A percentile compares a stretch with the other conserved stretches of the same genome.
These are phyloP conservation scores for Drosophila fungiperda DNA, from an alignment of 2,888 invertebrate species.

Conservation along the genomic window DNA sequence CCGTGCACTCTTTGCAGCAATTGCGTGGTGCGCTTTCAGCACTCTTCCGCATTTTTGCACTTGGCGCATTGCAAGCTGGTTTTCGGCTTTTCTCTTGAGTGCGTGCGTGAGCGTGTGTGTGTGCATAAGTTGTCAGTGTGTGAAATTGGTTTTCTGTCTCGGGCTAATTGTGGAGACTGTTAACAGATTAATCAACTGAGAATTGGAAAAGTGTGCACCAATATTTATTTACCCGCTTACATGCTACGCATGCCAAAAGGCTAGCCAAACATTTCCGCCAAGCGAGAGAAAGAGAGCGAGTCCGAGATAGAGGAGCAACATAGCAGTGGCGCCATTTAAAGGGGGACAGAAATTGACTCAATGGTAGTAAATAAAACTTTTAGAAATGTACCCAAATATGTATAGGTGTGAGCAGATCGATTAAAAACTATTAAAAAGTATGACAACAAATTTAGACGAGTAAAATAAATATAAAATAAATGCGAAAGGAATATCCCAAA, in stretches of 20 bases:
- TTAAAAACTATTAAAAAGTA: too few relatives aligned
- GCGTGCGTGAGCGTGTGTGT: conserved; percentile 31
- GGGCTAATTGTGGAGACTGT: conserved; percentile 37
- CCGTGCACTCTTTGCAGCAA: conserved; percentile 2
- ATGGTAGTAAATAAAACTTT: neutral
- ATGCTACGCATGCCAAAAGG: conserved; percentile 57
- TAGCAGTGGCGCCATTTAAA: neutral
- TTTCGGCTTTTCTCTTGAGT: conserved; percentile 9
- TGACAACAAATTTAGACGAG: neutral
- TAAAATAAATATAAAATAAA: neutral
- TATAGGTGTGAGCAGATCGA: neutral
- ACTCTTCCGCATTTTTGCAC: conserved; percentile 25
- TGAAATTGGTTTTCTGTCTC: conserved; percentile 25
- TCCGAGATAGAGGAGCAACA: neutral
- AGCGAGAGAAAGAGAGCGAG: conserved; percentile 1
- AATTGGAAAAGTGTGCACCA: conserved; percentile 59
- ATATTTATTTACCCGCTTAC: conserved; percentile 21
- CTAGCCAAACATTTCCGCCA: conserved; percentile 58
- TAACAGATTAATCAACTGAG: conserved; percentile 58
- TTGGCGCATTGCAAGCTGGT: conserved; percentile 41
- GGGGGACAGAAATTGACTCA: neutral
- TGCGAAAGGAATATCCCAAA: neutral
- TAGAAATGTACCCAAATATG: neutral
- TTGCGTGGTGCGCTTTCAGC: conserved; percentile 27
- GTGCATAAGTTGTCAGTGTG: conserved; percentile 14